phyloP scores from a whole-genome alignment of 2,113 vertebrate genomes.

The Cyprinus carpio region DNA sequence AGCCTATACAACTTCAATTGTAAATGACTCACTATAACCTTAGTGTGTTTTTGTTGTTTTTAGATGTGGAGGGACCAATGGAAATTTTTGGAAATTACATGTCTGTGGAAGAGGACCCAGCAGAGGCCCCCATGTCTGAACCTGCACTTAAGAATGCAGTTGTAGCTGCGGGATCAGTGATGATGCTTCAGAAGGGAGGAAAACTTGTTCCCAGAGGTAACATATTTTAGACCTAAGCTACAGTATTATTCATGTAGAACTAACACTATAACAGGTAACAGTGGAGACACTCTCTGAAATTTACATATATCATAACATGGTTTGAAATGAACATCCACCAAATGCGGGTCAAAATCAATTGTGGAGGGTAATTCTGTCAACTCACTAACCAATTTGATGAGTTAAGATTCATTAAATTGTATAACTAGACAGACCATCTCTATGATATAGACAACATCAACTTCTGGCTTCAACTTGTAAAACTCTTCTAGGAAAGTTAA shows the following conservation, averaged over 20 bases:
- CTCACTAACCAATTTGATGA: background rate
- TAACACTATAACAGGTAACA: background rate
- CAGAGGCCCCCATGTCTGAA: slow-evolving; percentile 62
- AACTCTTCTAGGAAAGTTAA: background rate
- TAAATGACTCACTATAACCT: background rate
- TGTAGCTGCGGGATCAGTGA: slow-evolving; percentile 69
- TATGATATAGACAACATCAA: background rate
- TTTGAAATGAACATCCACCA: background rate
- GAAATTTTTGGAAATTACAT: slow-evolving; percentile 59
- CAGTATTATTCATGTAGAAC: background rate
- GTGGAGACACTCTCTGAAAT: background rate
- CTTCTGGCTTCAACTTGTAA: background rate
- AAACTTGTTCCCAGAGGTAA: slow-evolving; percentile 84
- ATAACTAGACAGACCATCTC: background rate
- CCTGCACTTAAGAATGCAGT: slow-evolving; percentile 76
- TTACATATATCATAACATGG: background rate
- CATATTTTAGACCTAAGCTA: background rate
- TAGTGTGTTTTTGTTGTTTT: background rate
- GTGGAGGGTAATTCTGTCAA: background rate
- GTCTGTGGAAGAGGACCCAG: slow-evolving; percentile 82
- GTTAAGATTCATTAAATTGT: background rate
- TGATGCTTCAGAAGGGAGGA: slow-evolving; percentile 80
- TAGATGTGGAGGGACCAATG: background rate
- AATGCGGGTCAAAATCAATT: background rate
- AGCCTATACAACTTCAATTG: background rate